Percentiles rank a stretch among this genome's conserved stretches.
Evolutionary conservation across 2,113 vertebrate species (phyloP).

Genomic region (Eptesicus fuscus): DNA sequence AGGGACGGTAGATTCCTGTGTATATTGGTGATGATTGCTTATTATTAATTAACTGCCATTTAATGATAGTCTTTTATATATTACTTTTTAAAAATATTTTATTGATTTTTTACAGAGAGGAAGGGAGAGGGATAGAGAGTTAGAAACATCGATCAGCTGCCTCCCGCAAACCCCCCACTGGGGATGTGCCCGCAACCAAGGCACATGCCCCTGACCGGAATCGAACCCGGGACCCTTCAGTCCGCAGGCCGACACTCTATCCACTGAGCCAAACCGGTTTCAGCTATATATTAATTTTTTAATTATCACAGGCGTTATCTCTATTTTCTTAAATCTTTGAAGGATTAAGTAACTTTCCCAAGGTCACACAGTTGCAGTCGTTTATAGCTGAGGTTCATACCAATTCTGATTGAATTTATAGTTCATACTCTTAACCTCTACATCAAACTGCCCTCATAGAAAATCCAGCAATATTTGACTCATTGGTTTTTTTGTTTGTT

Average conservation of each 20-base stretch:
- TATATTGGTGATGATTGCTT: neutral
- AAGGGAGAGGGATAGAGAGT: too few relatives aligned
- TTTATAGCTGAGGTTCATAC: neutral
- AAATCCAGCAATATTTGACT: neutral
- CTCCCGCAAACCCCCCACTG: too few relatives aligned
- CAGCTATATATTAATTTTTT: neutral
- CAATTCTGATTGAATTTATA: neutral
- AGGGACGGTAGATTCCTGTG: neutral
- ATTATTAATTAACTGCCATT: neutral
- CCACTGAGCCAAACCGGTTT: too few relatives aligned
- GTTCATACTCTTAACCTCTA: neutral
- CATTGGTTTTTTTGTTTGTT: neutral
- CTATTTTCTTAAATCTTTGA: conserved; percentile 9
- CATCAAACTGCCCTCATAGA: neutral
- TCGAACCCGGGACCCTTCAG: too few relatives aligned
- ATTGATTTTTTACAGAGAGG: too few relatives aligned
- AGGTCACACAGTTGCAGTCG: neutral
- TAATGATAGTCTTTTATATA: neutral
- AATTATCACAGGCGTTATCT: neutral
- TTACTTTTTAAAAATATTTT: too few relatives aligned
- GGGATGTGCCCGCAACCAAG: too few relatives aligned
- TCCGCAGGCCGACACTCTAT: too few relatives aligned
- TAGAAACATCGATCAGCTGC: too few relatives aligned
- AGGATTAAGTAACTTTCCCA: neutral
- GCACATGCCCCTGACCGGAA: too few relatives aligned